A percentile compares a stretch with the other conserved stretches of the same genome.
These are phyloP conservation scores for Diploptera punctata DNA, from an alignment of 2,888 invertebrate genomes.

Conservation along the genomic window DNA sequence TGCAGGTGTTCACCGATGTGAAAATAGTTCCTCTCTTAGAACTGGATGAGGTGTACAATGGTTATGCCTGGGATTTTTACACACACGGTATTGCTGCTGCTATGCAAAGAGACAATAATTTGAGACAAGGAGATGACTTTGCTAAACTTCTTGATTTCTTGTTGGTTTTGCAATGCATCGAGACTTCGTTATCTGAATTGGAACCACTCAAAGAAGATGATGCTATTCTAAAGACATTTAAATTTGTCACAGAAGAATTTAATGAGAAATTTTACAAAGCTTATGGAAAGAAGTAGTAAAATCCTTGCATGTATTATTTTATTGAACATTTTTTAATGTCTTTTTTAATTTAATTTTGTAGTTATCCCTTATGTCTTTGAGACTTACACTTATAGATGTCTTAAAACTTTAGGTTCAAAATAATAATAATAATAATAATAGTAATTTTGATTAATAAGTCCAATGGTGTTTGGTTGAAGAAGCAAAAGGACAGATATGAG, in stretches of 20 bases:
- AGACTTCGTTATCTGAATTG: not conserved
- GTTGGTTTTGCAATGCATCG: conserved; percentile 13
- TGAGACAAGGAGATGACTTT: conserved; percentile 24
- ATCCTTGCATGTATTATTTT: too few species aligned
- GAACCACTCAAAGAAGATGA: conserved; percentile 9
- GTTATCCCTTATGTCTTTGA: too few species aligned
- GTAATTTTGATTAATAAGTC: too few species aligned
- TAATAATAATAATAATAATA: too few species aligned
- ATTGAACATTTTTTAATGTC: too few species aligned
- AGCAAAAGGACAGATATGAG: too few species aligned
- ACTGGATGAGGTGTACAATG: conserved; percentile 6
- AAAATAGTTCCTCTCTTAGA: conserved; percentile 24
- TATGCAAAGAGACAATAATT: conserved; percentile 25
- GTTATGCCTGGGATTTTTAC: conserved; percentile 35
- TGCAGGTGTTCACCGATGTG: conserved; percentile 25
- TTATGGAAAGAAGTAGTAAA: not conserved
- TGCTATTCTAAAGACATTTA: conserved; percentile 2
- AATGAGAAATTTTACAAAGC: not conserved
- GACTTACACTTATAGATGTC: too few species aligned
- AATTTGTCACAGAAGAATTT: not conserved
- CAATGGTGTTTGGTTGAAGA: too few species aligned
- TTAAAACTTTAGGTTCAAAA: too few species aligned
- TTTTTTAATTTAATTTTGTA: too few species aligned
- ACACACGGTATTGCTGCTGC: conserved; percentile 20
- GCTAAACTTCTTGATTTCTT: not conserved